Evolutionary conservation across 1,140 invertebrate species (phyloP), one percentile per base, ranked within the genome.

Genomic region (Asbolus verrucosus): DNA sequence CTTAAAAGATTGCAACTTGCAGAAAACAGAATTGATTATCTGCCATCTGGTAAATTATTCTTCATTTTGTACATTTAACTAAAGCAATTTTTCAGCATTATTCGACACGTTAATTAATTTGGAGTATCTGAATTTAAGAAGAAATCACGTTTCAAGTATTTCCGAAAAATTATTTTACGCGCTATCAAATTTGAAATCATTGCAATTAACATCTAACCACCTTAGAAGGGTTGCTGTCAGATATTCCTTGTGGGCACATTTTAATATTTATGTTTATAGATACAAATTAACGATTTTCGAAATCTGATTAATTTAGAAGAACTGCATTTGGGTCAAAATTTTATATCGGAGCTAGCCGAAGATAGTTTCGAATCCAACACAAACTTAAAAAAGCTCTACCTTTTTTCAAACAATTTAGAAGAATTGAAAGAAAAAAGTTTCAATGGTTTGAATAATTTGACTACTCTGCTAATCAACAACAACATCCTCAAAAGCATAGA

Each of bases 1-100:
- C 75, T 89, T 0, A 87, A 85, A 74, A 82, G 86, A 65, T 74
- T 89, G 6, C 87, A 88, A 73, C 79, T 89, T 13, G 85, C 87
- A 0, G 85, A 87, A 73, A 89, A 89, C 77, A 73, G 79, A 65
- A 81, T 85, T 21, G 70, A 76, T 74, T 73, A 77, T 69, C 79
- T 81, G 15, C 71, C 77, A 60, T 62, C 72, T 50, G 79, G 79
- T 79, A 30, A 21, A 18, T 16, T 2, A 6, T 27, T 6, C 16
- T 24, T 18, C 11, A 9, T n/a, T 6, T 8, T 62, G 24, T 27
- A 30, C 1, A 8, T 43, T 9, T 39, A 39, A 21, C 6, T 18
- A 6, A 2, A 62, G n/a, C 11, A 14, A 36, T 75, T 68, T 72
- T 72, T n/a, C n/a, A 74, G 81, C 81, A 16, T 75, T 82, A 0